Base-by-base conservation (phyloP, 2,888 invertebrate species). In the Erpobdella octoculata region DNA sequence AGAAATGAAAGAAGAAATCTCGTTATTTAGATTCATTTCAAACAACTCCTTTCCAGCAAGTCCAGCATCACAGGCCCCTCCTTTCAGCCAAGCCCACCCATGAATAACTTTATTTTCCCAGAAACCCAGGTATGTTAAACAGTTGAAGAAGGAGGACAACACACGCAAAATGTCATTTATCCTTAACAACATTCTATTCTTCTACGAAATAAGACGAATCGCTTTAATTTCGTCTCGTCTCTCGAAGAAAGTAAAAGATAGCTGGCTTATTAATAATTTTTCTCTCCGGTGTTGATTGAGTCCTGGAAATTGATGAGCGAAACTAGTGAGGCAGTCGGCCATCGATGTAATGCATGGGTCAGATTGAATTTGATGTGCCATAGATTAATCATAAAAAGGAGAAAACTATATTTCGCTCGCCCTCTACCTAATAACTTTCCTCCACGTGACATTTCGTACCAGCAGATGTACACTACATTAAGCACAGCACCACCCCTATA, bases 341-440 rank as follows among this genome's bases (percentile, higher is more conserved):
- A 53, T 53, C 53, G 28, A 53, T 53, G 28, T 53, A 53, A 53
- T n/a, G 53, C 53, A 53, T 53, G 53, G 53, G 53, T 53, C 18
- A n/a, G 53, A 53, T 53, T 53, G 53, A 53, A 53, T 53, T 53
- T 53, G 53, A 53, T 53, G 53, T 53, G 21, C 18, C 21, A 21
- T 9, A 53, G 53, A 53, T 53, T 53, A 53, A 53, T 53, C 53
- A 53, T 28, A 21, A 53, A n/a, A 21, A 53, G 53, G 6, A 53
- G 53, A 53, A 28, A 28, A 53, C 53, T 25, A 53, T 9, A 53
- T 6, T 28, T n/a, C n/a, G n/a, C n/a, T n/a, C n/a, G n/a, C n/a
- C n/a, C n/a, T n/a, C 53, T 28, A 1, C 21, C 53, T 6, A n/a
- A 46, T 46, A 46, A 46, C 46, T n/a, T 28, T 53, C 53, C 5